Conservation (phyloP, 1,140 invertebrate species). For the Hydropsyche tenuis region DNA sequence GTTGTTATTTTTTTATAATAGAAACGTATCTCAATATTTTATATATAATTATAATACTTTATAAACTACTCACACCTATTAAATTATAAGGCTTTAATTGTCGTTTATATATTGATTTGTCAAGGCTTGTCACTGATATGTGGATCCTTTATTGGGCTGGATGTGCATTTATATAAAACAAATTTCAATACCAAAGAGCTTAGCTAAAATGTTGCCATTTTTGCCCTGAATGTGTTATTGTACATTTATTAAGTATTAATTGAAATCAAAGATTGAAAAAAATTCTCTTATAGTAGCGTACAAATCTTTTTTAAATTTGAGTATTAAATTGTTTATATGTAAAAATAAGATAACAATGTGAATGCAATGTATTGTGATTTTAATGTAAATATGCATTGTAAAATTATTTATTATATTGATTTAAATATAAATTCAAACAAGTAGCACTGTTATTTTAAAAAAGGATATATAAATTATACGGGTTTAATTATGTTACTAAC, state of each 20-base stretch:
- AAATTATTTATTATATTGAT: neutral
- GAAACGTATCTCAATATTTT: constrained; percentile 8
- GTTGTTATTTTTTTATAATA: constrained; percentile 26
- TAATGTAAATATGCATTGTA: constrained; percentile 3
- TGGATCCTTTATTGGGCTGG: constrained; percentile 8
- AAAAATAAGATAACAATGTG: neutral
- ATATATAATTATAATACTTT: constrained; percentile 1
- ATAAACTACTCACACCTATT: constrained; percentile 42
- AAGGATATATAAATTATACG: no score
- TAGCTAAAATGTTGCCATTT: constrained; percentile 46
- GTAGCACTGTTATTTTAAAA: no score
- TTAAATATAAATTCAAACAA: no score
- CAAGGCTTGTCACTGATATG: constrained; percentile 4
- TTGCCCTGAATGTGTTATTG: neutral
- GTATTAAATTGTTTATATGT: neutral
- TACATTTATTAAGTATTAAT: neutral
- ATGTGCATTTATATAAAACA: constrained; percentile 47
- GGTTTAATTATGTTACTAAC: no score
- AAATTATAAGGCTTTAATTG: constrained; percentile 44
- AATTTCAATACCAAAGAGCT: constrained; percentile 50
- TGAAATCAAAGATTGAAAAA: constrained; percentile 17
- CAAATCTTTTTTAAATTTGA: neutral
- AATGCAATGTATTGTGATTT: constrained; percentile 9
- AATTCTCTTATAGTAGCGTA: neutral
- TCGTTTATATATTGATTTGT: constrained; percentile 29